Percentiles rank a stretch among this genome's conserved stretches.
Evolutionary conservation across 2,888 invertebrate species (phyloP).

Genomic region (Stegophylla sp.): DNA sequence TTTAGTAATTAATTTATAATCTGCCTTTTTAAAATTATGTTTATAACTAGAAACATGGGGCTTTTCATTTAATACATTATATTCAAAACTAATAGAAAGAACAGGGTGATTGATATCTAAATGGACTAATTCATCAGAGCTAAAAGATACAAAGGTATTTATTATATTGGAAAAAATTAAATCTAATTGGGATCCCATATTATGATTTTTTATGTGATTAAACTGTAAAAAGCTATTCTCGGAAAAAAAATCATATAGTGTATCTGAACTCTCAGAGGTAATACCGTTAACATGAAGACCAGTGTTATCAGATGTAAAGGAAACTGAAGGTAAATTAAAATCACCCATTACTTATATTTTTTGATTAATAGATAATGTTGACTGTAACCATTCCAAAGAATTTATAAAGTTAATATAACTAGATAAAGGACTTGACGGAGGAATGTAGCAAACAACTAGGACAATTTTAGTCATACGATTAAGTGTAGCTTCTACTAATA

Average conservation of each 20-base stretch:
- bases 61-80: background rate
- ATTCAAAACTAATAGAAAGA: constrained; percentile 6
- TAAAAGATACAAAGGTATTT: background rate
- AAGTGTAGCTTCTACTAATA: constrained; percentile 4
- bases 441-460: background rate
- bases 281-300: background rate
- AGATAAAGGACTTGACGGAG: background rate
- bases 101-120: constrained; percentile 1
- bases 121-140: background rate
- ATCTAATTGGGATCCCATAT: background rate
- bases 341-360: background rate
- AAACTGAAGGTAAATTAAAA: too few relatives aligned
- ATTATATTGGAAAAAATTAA: too few relatives aligned
- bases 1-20: background rate
- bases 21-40: constrained; percentile 8
- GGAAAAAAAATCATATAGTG: background rate
- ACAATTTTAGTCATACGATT: background rate
- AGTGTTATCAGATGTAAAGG: too few relatives aligned
- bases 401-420: background rate
- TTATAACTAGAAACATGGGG: background rate
- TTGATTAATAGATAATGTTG: background rate
- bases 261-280: background rate
- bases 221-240: constrained; percentile 17
- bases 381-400: constrained; percentile 5
- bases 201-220: constrained; percentile 7